Evolutionary conservation across 2,888 invertebrate species (phyloP), one percentile per base, ranked within the genome.

Genomic region (Acanthosepion lycidas): DNA sequence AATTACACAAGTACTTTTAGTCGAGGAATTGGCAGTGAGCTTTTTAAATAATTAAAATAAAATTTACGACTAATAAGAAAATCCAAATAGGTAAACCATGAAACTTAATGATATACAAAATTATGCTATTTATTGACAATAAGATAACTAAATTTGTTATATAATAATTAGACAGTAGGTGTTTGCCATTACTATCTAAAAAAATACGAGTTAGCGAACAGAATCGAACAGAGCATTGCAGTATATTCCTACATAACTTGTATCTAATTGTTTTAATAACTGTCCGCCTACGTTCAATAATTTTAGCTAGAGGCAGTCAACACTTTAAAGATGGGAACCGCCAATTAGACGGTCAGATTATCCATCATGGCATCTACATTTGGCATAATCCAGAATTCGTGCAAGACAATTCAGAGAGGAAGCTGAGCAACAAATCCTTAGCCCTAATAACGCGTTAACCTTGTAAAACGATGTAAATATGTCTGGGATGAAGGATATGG

Each of bases 381-480:
- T 33, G n/a, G 12, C 78, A 15, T 78, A 78, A 78, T 78, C 78
- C 15, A 8, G 78, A 78, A n/a, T 78, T 78, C 78, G 78, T 78
- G 78, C 78, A 33, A n/a, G 78, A 12, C 0, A 78, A 78, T 59
- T 59, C 59, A 59, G 6, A 33, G 78, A 33, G 78, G 18, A 78
- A 78, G 78, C n/a, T n/a, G n/a, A 78, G 78, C 78, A 78, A 78
- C 78, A 78, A 78, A 78, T 78, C 78, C n/a, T 78, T 33, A 78
- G 23, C 33, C 78, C n/a, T n/a, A 78, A 78, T 78, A 78, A n/a
- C n/a, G n/a, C 78, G 15, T 78, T 78, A 78, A 78, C n/a, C 78
- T 78, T 78, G 18, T 78, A 78, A 78, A 78, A 78, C 33, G 78
- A n/a, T 15, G n/a, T 78, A 33, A n/a, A 78, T n/a, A 3, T 12